Conservation (phyloP, 2,888 invertebrate species). For the Minunthozetes semirufus region DNA sequence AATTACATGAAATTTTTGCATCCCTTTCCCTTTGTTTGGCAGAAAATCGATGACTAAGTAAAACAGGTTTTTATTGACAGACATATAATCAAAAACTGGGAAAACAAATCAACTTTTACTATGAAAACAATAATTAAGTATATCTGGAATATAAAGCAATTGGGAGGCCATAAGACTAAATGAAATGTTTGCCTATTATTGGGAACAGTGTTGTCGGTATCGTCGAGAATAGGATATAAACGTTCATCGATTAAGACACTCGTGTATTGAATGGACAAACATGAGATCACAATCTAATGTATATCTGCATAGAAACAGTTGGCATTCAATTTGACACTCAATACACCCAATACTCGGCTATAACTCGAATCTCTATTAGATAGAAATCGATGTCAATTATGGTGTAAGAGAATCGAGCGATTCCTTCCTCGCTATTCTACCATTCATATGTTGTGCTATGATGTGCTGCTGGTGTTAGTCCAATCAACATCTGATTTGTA, state of each 20-base stretch:
- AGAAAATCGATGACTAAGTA: too few species aligned
- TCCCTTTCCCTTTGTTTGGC: too few species aligned
- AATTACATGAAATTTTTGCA: too few species aligned
- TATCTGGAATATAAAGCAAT: not conserved
- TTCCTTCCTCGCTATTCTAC: too few species aligned
- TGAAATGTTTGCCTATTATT: not conserved
- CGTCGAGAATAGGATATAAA: not conserved
- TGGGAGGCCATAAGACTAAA: not conserved
- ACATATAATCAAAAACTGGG: not conserved
- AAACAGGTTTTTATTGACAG: not conserved
- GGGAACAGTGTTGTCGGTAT: not conserved
- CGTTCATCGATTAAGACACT: constrained; percentile 3
- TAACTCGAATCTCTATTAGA: not conserved
- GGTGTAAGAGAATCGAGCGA: too few species aligned
- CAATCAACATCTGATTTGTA: not conserved
- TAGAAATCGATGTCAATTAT: constrained; percentile 11
- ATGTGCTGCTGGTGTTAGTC: too few species aligned
- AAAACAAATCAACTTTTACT: not conserved
- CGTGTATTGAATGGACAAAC: not conserved
- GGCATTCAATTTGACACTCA: constrained; percentile 4
- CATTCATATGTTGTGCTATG: too few species aligned
- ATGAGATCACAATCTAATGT: constrained; percentile 13
- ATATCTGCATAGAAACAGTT: constrained; percentile 18
- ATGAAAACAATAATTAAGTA: not conserved
- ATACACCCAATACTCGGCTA: not conserved